Conservation (phyloP, 92 coral and sea anemone species). For the Micromussa lordhowensis region DNA sequence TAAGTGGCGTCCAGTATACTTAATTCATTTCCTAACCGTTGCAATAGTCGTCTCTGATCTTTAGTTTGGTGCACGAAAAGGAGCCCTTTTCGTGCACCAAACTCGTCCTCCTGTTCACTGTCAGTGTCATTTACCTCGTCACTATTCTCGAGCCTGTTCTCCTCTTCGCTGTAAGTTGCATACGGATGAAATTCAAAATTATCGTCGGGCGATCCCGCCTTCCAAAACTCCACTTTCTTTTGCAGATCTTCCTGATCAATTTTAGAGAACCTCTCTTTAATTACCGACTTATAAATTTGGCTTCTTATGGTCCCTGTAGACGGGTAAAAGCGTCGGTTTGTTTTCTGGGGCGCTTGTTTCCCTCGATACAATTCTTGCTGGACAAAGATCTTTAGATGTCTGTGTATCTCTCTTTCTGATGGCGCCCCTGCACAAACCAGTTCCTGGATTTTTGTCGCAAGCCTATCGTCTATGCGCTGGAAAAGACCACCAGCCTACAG, state of each 20-base stretch:
- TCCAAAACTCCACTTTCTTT: constrained; percentile 35
- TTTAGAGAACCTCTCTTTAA: constrained; percentile 37
- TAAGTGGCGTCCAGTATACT: too few species aligned
- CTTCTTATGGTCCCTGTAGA: constrained; percentile 28
- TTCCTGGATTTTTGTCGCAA: constrained; percentile 59
- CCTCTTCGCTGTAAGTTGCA: constrained; percentile 9
- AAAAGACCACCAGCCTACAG: constrained; percentile 54
- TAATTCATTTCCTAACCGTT: too few species aligned
- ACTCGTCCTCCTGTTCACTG: constrained; percentile 9
- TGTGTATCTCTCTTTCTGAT: constrained; percentile 51
- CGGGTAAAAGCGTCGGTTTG: constrained; percentile 43
- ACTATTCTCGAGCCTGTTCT: not conserved
- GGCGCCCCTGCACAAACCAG: constrained; percentile 59
- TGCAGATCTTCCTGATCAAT: constrained; percentile 47
- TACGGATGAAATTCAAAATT: constrained; percentile 4
- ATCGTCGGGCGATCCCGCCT: constrained; percentile 7
- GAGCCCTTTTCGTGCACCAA: constrained; percentile 16
- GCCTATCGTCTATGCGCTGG: constrained; percentile 49
- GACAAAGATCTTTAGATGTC: constrained; percentile 57
- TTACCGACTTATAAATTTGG: constrained; percentile 45
- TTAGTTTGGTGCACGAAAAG: constrained; percentile 35
- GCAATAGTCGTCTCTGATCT: too few species aligned
- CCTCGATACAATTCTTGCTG: constrained; percentile 49
- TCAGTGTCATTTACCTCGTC: not conserved
- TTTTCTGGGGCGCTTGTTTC: constrained; percentile 27